These are phyloP conservation scores for Oreonectes daqikongensis DNA, from an alignment of 2,797 vertebrate species.

Conservation along the genomic window DNA sequence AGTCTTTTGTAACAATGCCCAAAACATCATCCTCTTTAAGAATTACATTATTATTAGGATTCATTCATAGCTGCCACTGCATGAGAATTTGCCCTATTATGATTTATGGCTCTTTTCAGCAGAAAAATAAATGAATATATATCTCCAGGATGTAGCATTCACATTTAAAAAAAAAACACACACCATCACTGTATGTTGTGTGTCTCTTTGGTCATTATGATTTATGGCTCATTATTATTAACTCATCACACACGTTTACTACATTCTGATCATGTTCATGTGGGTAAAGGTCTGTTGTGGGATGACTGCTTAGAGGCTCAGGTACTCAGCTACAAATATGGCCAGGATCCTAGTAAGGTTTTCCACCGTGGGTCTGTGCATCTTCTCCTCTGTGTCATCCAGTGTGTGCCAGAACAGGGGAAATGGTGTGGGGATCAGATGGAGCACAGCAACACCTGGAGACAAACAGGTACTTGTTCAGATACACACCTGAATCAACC, in stretches of 20 bases:
- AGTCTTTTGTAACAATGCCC: not conserved
- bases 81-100: not conserved
- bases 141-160: not conserved
- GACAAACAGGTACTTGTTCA: not conserved
- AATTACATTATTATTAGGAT: not conserved
- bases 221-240: conserved; percentile 17
- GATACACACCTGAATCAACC: not conserved
- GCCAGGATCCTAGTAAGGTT: conserved; percentile 87
- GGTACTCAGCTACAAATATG: conserved; percentile 84
- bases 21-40: not conserved
- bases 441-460: conserved; percentile 85
- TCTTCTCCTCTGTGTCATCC: conserved; percentile 83
- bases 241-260: not conserved
- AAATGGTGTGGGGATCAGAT: conserved; percentile 88
- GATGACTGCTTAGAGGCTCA: conserved; percentile 73
- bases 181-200: not conserved
- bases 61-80: conserved; percentile 16
- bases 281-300: not conserved
- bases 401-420: conserved; percentile 88
- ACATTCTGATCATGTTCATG: not conserved
- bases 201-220: conserved; percentile 23
- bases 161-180: conserved; percentile 17
- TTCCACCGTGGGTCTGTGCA: conserved; percentile 84
- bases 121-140: conserved; percentile 17
- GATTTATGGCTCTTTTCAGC: conserved; percentile 49